Conservation (phyloP, 2,888 invertebrate species). For the Ischnura elegans region DNA sequence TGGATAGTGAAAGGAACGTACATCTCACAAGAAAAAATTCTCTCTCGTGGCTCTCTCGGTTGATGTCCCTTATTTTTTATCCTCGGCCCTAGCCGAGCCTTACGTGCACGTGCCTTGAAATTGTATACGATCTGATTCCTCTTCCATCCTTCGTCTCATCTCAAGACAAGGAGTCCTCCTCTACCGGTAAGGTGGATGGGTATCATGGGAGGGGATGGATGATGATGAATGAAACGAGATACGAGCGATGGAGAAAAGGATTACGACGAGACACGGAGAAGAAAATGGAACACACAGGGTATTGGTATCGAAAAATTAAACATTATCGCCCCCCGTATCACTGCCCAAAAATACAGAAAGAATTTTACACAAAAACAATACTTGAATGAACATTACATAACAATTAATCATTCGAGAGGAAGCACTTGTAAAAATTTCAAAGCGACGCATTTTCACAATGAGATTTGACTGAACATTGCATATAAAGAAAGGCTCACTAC, state of each 20-base stretch:
- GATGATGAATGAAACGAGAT: background rate
- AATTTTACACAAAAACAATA: too few relatives aligned
- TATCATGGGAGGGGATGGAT: background rate
- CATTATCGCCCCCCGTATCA: too few relatives aligned
- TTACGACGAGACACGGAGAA: background rate
- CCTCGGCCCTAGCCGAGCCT: background rate
- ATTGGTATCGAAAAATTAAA: too few relatives aligned
- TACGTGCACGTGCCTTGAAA: slow-evolving; percentile 7
- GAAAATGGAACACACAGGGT: too few relatives aligned
- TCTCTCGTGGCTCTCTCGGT: background rate
- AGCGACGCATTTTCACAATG: too few relatives aligned
- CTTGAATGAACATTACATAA: too few relatives aligned
- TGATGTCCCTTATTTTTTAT: background rate
- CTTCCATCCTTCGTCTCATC: background rate
- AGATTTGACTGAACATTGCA: too few relatives aligned
- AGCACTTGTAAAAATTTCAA: too few relatives aligned
- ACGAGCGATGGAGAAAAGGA: background rate
- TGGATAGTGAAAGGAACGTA: background rate
- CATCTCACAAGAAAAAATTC: background rate
- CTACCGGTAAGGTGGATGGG: background rate
- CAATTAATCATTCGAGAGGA: too few relatives aligned
- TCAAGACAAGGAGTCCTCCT: background rate
- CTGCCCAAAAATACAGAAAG: too few relatives aligned
- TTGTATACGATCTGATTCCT: background rate
- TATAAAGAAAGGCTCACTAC: too few relatives aligned